A percentile compares a stretch with the other conserved stretches of the same genome.
Evolutionary conservation across 2,888 invertebrate genomes (phyloP).

Genomic region (Nezara viridula): DNA sequence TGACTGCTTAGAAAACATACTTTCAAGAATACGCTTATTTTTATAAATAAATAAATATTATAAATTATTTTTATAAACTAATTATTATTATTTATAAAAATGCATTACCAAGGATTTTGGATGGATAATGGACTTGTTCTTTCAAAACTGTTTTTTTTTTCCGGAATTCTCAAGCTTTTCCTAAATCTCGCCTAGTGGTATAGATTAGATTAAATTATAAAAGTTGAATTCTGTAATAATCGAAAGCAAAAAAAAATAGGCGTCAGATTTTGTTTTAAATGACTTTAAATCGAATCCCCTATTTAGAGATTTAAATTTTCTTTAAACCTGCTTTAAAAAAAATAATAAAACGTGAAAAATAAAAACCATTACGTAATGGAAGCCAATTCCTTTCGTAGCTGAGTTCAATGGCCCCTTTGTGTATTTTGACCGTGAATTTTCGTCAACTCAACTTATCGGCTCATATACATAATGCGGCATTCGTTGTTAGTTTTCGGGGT

Average conservation of each 20-base stretch:
- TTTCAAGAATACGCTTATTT: too few species aligned
- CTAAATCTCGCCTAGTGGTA: not conserved
- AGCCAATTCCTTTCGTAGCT: not conserved
- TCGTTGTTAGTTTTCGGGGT: constrained; percentile 54
- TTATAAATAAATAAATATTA: too few species aligned
- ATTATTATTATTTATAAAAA: too few species aligned
- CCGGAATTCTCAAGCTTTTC: not conserved
- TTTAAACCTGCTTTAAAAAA: not conserved
- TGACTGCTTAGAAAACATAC: too few species aligned
- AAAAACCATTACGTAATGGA: constrained; percentile 16
- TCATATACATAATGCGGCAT: constrained; percentile 53
- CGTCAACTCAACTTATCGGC: constrained; percentile 53
- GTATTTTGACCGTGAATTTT: constrained; percentile 59
- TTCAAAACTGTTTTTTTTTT: too few species aligned
- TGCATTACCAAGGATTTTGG: too few species aligned
- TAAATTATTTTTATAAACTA: too few species aligned
- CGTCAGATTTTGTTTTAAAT: not conserved
- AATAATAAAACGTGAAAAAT: not conserved
- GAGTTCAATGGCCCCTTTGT: constrained; percentile 45
- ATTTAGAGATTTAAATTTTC: not conserved
- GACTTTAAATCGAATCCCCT: not conserved
- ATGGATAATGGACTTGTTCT: too few species aligned
- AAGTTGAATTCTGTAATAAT: not conserved
- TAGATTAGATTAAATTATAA: not conserved
- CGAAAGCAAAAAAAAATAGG: not conserved